Evolutionary conservation across 2,113 vertebrate species (phyloP), one percentile per base, ranked within the genome.

Genomic region (Carettochelys insculpta): DNA sequence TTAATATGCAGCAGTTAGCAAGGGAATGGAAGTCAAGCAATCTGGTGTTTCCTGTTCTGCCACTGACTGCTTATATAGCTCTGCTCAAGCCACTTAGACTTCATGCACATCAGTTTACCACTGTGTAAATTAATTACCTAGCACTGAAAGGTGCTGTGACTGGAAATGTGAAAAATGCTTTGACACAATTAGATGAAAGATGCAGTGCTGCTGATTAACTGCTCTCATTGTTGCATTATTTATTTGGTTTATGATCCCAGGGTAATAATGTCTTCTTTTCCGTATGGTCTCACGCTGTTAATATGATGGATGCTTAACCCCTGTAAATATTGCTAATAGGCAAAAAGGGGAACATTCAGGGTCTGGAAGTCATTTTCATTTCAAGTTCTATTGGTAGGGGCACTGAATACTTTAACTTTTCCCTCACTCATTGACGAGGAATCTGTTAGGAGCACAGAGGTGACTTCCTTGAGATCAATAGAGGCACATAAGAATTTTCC

Each of bases 21-120:
- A 24, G 34, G 71, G 11, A 77, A 7, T 2, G 2, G 3, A 19
- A 17, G 25, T 43, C 48, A 82, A 27, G 25, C 24, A 31, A 76
- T 14, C 20, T 0, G 0, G 11, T 76, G 19, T 3, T 14, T 5
- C 13, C 65, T 61, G 27, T 11, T 61, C n/a, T 12, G 14, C 34
- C 9, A 87, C 24, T 2, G 25, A 12, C 22, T 22, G 48, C 8
- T 3, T 11, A 19, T 8, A 8, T 14, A 9, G 3, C 4, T 6
- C 16, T 52, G 43, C 45, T 34, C 41, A 65, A 83, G 77, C 2
- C 22, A 56, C 77, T 45, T n/a, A n/a, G 22, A 19, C 41, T n/a
- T 9, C 38, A 29, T 85, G 81, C 54, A 14, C 1, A 51, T n/a
- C 13, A 6, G 0, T 82, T 84, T 71, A 48, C 11, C 84, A 65